Evolutionary conservation across 1,140 invertebrate species (phyloP).

Genomic region (Bathynomus jamesi): DNA sequence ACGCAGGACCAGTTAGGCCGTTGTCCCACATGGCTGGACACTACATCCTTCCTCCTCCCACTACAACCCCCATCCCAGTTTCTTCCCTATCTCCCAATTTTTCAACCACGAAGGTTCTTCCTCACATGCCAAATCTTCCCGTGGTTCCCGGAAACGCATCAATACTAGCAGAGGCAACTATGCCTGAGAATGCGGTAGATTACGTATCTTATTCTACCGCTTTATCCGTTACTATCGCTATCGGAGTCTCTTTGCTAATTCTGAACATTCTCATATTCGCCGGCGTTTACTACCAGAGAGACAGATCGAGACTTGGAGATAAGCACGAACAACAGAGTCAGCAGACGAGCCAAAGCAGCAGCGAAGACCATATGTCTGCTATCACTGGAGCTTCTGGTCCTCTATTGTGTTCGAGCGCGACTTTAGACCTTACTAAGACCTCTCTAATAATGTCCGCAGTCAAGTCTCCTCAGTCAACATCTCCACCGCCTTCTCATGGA

Average conservation of each 20-base stretch:
- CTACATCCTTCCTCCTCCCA: slow-evolving; percentile 18
- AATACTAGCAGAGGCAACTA: slow-evolving; percentile 26
- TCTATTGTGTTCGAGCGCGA: slow-evolving; percentile 18
- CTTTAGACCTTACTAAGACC: slow-evolving; percentile 24
- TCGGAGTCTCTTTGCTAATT: slow-evolving; percentile 80
- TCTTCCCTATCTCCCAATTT: slow-evolving; percentile 6
- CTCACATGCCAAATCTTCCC: slow-evolving; percentile 14
- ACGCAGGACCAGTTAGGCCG: slow-evolving; percentile 69
- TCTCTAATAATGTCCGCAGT: slow-evolving; percentile 16
- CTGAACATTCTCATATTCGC: slow-evolving; percentile 88
- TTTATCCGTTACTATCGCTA: slow-evolving; percentile 84
- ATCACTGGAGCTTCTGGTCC: slow-evolving; percentile 23
- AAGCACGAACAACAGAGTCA: slow-evolving; percentile 33
- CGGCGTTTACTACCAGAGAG: slow-evolving; percentile 85
- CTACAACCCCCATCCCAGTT: slow-evolving; percentile 6
- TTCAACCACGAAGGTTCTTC: not conserved
- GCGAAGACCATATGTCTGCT: slow-evolving; percentile 25
- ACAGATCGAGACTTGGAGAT: slow-evolving; percentile 42
- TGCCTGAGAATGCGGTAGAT: slow-evolving; percentile 50
- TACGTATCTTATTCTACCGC: slow-evolving; percentile 81
- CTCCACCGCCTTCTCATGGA: slow-evolving; percentile 23
- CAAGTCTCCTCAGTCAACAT: slow-evolving; percentile 20
- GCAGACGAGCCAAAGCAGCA: slow-evolving; percentile 24
- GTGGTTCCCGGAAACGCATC: slow-evolving; percentile 18
- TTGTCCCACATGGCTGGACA: slow-evolving; percentile 24